phyloP scores from a whole-genome alignment of 2,888 invertebrate species.

The Timema podura region DNA sequence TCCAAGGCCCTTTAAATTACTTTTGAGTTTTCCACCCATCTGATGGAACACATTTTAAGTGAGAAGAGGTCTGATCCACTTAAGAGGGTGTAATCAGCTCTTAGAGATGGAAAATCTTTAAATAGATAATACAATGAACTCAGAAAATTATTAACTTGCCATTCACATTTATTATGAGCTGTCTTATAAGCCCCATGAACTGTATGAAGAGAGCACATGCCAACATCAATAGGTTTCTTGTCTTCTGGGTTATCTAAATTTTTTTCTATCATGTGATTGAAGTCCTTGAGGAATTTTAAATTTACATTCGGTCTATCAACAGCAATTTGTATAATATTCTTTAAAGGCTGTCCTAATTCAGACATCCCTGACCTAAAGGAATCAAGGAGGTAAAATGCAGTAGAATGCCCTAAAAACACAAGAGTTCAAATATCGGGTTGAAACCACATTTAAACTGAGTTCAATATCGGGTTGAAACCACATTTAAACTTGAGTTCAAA shows the following conservation, averaged over 20 bases:
- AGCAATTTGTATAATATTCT: slow-evolving; percentile 3
- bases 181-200: slow-evolving; percentile 14
- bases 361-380: neutral
- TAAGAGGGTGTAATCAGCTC: neutral
- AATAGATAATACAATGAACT: neutral
- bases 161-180: slow-evolving; percentile 1
- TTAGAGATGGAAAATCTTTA: slow-evolving; percentile 2
- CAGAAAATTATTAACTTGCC: slow-evolving; percentile 5
- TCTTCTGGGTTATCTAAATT: neutral
- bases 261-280: neutral
- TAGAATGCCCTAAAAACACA: neutral
- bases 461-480: too few relatives aligned
- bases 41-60: slow-evolving; percentile 6
- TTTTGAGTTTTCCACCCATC: neutral
- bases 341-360: neutral
- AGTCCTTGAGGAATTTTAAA: neutral
- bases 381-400: neutral
- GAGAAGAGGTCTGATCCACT: neutral
- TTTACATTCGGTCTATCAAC: slow-evolving; percentile 7
- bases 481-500: too few relatives aligned
- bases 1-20: neutral
- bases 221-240: slow-evolving; percentile 6
- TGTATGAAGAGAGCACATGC: neutral
- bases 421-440: too few relatives aligned
- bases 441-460: too few relatives aligned